Evolutionary conservation across 2,888 invertebrate species (phyloP), one percentile per base, ranked within the genome.

Genomic region (Heliconius charithonia): DNA sequence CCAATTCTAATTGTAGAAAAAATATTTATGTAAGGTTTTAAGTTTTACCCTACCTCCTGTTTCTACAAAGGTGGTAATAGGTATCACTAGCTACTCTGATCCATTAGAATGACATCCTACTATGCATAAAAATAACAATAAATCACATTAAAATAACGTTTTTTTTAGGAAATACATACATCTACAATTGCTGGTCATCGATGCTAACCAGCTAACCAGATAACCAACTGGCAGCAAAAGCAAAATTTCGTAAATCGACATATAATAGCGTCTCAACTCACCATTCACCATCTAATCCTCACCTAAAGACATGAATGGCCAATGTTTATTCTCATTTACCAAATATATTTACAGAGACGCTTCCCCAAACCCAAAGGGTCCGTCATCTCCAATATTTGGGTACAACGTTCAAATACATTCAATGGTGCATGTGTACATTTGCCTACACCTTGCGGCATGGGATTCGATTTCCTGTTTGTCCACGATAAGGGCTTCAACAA

Each of bases 401-500:
- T 84, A 82, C 83, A 85, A 86, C 84, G 83, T 87, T 87, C 86
- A 87, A 88, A 87, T 84, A 86, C 78, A 80, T 80, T 84, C 82
- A 84, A 83, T 83, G 82, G 85, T 82, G 84, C 84, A 82, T 85
- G 86, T 86, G 84, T 83, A 86, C 85, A 86, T 86, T 87, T 84
- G 85, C 82, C 82, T 85, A 83, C 88, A 86, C 86, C 86, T 87
- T 84, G 81, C 84, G 83, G 82, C 74, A 74, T 74, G 80, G 79
- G 82, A 76, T 78, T 88, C 88, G 83, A 88, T 89, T 88, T 90
- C 90, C 90, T 90, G 90, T 90, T 87, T 87, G 86, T 80, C 78
- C 59, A 82, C 87, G 90, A 90, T 89, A 90, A 89, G 89, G 89
- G 88, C 84, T 86, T 86, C 82, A 85, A 84, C 87, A 89, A 89